Base-by-base conservation (phyloP, 2,113 vertebrate genomes). In the Dascyllus trimaculatus region DNA sequence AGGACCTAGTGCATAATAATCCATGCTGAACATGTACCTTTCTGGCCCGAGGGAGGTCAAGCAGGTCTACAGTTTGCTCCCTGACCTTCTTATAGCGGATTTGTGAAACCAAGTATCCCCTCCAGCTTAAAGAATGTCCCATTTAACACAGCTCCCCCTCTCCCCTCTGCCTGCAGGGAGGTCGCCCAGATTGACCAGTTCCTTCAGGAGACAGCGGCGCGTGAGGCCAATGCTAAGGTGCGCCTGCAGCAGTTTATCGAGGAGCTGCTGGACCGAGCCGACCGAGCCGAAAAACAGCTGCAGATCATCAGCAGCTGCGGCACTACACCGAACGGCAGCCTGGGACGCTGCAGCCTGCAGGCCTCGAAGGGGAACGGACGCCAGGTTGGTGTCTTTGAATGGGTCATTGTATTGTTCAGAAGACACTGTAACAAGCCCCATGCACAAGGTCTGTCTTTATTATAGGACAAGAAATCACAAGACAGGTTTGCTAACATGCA, bases 261-360 rank as follows among this genome's bases (percentile, higher is more conserved):
- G 95, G 98, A 99, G 93, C 96, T 99, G 73, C 94, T 99, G 89
- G 98, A 99, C 90, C 95, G 98, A 0, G 98, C 97, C 0, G 98
- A 99, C 92, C 96, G 98, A 0, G 98, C 98, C 0, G 98, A 99
- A 78, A 97, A 98, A 73, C 98, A 99, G 94, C 95, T 99, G 11
- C 98, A 98, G 94, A 97, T 98, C 93, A 99, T 99, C 95, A 99
- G 97, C 89, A 98, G 98, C 92, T 99, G 97, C 0, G 96, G 96
- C 29, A 98, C 96, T 66, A 98, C 97, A 0, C 98, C 98, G 0
- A 99, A 98, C 0, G 95, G 97, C 89, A 99, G 97, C 90, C 94
- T 99, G 92, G 96, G 97, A 0, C 95, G 95, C 38, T 96, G 96
- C 25, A 96, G 96, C 43, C 94, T 96, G 1, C 96, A 97, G 0